These are phyloP conservation scores for Sebastes glaucus DNA, from an alignment of 2,797 vertebrate genomes.

Conservation along the genomic window DNA sequence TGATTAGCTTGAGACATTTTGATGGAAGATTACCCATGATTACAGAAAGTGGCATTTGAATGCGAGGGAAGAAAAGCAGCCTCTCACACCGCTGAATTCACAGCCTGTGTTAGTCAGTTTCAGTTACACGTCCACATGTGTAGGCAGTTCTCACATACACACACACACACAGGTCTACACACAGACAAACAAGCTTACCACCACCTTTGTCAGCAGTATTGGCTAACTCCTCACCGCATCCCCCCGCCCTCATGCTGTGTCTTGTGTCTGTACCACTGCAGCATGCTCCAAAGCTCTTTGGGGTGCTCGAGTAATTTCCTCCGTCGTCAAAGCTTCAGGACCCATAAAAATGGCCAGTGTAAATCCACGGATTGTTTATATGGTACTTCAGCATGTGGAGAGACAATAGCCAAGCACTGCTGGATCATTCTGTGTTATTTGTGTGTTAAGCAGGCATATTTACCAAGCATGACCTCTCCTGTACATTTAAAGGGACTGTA, in stretches of 20 bases:
- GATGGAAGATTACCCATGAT: constrained; percentile 42
- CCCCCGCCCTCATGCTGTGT: constrained; percentile 50
- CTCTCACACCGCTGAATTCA: constrained; percentile 26
- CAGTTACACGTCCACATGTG: constrained; percentile 27
- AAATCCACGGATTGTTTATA: constrained; percentile 49
- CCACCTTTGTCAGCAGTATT: constrained; percentile 76
- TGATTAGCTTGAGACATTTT: constrained; percentile 48
- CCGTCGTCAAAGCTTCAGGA: constrained; percentile 62
- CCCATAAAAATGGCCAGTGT: constrained; percentile 36
- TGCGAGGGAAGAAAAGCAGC: constrained; percentile 15
- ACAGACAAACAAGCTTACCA: constrained; percentile 55
- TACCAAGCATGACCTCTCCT: background rate
- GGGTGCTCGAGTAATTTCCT: constrained; percentile 60
- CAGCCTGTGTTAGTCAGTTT: constrained; percentile 27
- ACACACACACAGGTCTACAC: constrained; percentile 3
- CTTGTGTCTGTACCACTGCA: constrained; percentile 65
- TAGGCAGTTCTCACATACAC: constrained; percentile 8
- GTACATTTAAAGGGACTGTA: background rate
- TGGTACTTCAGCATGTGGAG: constrained; percentile 20
- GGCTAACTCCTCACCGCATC: constrained; percentile 49
- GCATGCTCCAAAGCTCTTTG: constrained; percentile 56
- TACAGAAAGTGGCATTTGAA: constrained; percentile 43
- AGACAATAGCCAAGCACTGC: background rate
- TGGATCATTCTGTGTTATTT: constrained; percentile 10
- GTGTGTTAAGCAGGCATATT: background rate